Conservation (phyloP, 2,888 invertebrate genomes). For the Nasonia oneida region DNA sequence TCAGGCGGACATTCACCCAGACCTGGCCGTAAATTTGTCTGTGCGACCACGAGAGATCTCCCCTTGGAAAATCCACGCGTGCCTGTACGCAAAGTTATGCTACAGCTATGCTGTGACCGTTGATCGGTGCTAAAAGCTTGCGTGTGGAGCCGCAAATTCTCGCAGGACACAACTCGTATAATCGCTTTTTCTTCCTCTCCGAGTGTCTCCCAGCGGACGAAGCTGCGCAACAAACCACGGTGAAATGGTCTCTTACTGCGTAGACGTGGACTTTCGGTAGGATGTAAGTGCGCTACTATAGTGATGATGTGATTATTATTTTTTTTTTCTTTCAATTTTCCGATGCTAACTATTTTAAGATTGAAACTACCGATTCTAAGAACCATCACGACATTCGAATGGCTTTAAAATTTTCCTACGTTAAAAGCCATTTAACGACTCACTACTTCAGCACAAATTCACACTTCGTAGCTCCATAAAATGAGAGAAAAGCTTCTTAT, state of each 20-base stretch:
- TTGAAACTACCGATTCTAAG: too few relatives aligned
- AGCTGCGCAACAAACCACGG: not conserved
- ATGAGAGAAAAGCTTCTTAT: conserved; percentile 12
- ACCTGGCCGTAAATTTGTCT: not conserved
- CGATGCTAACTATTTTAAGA: too few relatives aligned
- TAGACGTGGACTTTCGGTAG: not conserved
- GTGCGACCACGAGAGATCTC: conserved; percentile 4
- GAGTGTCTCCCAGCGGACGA: not conserved
- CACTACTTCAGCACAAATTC: not conserved
- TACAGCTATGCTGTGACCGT: not conserved
- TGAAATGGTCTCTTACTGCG: not conserved
- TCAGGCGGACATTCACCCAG: conserved; percentile 12
- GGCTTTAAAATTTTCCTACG: not conserved
- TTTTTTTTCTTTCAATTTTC: too few relatives aligned
- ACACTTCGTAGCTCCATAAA: not conserved
- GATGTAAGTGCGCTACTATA: not conserved
- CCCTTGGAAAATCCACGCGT: conserved; percentile 12
- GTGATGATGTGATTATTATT: too few relatives aligned
- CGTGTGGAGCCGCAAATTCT: not conserved
- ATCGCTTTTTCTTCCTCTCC: not conserved
- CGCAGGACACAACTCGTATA: not conserved
- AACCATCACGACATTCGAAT: not conserved
- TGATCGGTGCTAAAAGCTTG: not conserved
- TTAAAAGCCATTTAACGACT: not conserved
- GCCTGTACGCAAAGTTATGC: not conserved